A percentile compares a stretch with the other conserved stretches of the same genome.
phyloP scores from a whole-genome alignment of 2,888 invertebrate genomes.

The Archips crataeganus region DNA sequence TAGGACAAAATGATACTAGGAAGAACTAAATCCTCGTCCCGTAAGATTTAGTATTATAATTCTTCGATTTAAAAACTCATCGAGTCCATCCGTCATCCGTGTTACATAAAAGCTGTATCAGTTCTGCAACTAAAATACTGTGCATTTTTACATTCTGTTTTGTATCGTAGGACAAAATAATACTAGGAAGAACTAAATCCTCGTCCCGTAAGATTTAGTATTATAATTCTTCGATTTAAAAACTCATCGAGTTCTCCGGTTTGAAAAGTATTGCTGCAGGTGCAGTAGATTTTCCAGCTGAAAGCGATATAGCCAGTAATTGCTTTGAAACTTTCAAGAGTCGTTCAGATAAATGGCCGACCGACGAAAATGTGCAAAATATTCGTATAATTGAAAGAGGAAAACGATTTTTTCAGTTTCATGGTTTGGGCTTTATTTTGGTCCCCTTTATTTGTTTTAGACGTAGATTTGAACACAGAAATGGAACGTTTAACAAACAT shows the following conservation, averaged over 20 bases:
- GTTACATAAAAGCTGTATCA: no score
- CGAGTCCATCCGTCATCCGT: not conserved
- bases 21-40: not conserved
- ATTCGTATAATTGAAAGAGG: slow-evolving; percentile 21
- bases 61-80: not conserved
- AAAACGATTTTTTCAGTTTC: slow-evolving; percentile 1
- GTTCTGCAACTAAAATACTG: no score
- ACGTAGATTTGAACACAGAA: not conserved
- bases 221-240: slow-evolving; percentile 1
- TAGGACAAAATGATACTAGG: no score
- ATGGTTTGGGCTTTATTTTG: slow-evolving; percentile 4
- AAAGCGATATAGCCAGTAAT: slow-evolving; percentile 29
- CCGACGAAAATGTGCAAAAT: slow-evolving; percentile 11
- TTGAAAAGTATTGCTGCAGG: slow-evolving; percentile 10
- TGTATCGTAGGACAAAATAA: no score
- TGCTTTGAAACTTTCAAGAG: slow-evolving; percentile 28
- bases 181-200: not conserved
- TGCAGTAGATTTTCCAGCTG: slow-evolving; percentile 15
- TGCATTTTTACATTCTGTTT: no score
- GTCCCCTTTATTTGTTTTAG: not conserved
- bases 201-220: not conserved
- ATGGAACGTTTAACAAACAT: not conserved
- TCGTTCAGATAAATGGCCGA: slow-evolving; percentile 8
- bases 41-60: slow-evolving; percentile 4
- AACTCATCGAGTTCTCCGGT: not conserved